Evolutionary conservation across 2,888 invertebrate species (phyloP), one percentile per base, ranked within the genome.

Genomic region (Drosophila merina): DNA sequence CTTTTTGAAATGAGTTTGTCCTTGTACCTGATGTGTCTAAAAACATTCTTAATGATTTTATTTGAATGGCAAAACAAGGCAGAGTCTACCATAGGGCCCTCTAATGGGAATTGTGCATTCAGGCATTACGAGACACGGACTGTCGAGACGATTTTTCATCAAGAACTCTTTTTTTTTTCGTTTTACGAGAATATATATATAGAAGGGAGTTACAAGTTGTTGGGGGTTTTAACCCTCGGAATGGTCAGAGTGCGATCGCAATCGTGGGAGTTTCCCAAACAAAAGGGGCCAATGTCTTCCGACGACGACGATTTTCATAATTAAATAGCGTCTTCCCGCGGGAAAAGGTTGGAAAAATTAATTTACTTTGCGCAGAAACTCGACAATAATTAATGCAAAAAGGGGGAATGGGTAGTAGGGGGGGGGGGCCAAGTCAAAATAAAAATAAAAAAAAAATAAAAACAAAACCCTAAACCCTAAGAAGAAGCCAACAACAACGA

Each of bases 251-350:
- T 58, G 55, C 63, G 69, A 68, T 60, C 69, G 69, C 54, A 55
- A 70, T 70, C 84, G 84, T 84, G 84, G 84, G 84, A 84, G 85
- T 84, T 81, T 84, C 84, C 68, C 84, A 84, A 57, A 72, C 30
- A 33, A 48, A 69, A 77, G 50, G 76, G 79, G 79, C 73, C 78
- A 80, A 42, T 42, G 40, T 42, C 40, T 42, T 42, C 14, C 40
- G 14, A 8, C 14, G 40, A 66, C 72, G 62, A 67, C 72, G 62
- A 74, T 74, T 74, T 69, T 84, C 80, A 74, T 85, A 85, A 83
- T 83, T 85, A 80, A 83, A 78, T 78, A 77, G 66, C 30, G 33
- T 45, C 62, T 62, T 62, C 58, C 55, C 66, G 72, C 55, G 57
- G 58, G 69, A 57, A 38, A 48, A 14, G 33, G 47, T 48, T 12